Evolutionary conservation across 2,797 vertebrate genomes (phyloP).

Genomic region (Mallotus villosus): DNA sequence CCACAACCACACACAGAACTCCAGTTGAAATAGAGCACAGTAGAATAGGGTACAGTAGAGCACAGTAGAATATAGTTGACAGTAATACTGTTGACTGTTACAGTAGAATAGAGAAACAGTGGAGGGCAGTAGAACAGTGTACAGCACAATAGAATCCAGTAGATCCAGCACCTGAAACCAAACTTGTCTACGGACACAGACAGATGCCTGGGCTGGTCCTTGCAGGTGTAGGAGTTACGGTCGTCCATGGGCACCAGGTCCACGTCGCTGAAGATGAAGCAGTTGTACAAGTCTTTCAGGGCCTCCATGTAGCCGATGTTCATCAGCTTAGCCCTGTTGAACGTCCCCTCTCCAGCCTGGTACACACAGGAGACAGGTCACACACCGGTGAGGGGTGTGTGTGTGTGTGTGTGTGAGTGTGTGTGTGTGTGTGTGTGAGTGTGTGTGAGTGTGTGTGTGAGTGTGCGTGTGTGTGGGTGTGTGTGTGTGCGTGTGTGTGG

Average conservation of each 20-base stretch:
- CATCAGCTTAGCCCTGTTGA: conserved; percentile 82
- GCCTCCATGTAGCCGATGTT: conserved; percentile 79
- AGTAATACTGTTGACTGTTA: too few species aligned
- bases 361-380: neutral
- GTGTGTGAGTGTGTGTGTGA: too few species aligned
- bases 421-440: too few species aligned
- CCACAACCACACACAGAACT: too few species aligned
- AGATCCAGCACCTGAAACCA: conserved; percentile 74
- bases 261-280: conserved; percentile 74
- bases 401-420: too few species aligned
- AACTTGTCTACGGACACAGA: conserved; percentile 83
- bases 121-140: too few species aligned
- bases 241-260: conserved; percentile 77
- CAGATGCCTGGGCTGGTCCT: conserved; percentile 83
- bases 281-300: conserved; percentile 80
- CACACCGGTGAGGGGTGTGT: too few species aligned
- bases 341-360: conserved; percentile 65
- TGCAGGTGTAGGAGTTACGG: conserved; percentile 78
- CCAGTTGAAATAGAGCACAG: too few species aligned
- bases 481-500: too few species aligned
- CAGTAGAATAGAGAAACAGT: too few species aligned
- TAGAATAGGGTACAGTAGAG: neutral
- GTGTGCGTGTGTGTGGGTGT: too few species aligned
- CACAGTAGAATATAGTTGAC: neutral
- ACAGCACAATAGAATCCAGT: too few species aligned